Conservation (phyloP, 2,888 invertebrate species). For the Rutpela maculata region DNA sequence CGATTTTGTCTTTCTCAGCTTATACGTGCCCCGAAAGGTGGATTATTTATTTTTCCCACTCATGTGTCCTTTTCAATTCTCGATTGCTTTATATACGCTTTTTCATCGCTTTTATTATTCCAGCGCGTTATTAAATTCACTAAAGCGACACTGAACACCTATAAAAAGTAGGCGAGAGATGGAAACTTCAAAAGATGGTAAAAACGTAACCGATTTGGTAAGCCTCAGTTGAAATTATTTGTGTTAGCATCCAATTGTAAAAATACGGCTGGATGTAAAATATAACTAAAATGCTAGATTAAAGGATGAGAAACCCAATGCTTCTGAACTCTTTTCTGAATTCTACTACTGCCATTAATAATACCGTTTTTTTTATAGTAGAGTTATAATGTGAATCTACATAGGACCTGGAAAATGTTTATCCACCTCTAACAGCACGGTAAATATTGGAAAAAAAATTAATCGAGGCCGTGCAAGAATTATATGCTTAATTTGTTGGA, state of each 20-base stretch:
- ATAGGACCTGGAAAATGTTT: too few species aligned
- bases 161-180: conserved; percentile 16
- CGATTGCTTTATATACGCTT: conserved; percentile 27
- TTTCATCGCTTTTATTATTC: conserved; percentile 29
- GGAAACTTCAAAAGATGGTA: conserved; percentile 7
- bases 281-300: neutral
- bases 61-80: conserved; percentile 26
- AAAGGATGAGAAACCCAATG: neutral
- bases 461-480: too few species aligned
- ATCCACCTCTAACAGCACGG: too few species aligned
- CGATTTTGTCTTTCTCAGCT: conserved; percentile 7
- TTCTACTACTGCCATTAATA: neutral
- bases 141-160: conserved; percentile 15
- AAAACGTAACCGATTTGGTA: conserved; percentile 2
- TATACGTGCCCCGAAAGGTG: conserved; percentile 20
- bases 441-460: too few species aligned
- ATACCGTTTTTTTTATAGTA: neutral
- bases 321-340: neutral
- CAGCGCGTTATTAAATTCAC: conserved; percentile 26
- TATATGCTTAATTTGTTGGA: too few species aligned
- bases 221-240: neutral
- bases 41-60: conserved; percentile 26
- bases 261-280: neutral
- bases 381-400: too few species aligned
- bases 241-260: conserved; percentile 4